phyloP scores from a whole-genome alignment of 2,888 invertebrate species.

The Epiblema foenella region DNA sequence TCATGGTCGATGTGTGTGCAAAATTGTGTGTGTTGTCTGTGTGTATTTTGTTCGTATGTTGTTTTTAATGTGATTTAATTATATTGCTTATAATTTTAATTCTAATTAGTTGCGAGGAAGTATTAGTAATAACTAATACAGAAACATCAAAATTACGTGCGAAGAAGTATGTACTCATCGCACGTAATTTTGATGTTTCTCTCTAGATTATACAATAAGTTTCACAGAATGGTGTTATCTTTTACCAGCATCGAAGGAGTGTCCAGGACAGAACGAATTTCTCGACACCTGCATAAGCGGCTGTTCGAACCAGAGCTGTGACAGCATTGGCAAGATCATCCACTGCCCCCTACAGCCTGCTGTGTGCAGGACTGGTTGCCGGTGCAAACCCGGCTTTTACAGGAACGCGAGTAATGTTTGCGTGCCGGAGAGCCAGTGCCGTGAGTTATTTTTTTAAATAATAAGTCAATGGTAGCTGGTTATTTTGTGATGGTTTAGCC shows the following conservation, averaged over 20 bases:
- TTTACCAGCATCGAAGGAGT: background rate
- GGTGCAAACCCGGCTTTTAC: slow-evolving; percentile 48
- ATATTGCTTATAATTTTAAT: too few relatives aligned
- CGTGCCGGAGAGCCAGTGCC: slow-evolving; percentile 48
- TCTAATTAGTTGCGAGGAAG: too few relatives aligned
- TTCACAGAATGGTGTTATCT: background rate
- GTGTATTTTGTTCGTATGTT: too few relatives aligned
- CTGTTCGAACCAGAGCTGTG: slow-evolving; percentile 20
- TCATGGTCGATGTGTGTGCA: too few relatives aligned
- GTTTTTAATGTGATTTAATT: too few relatives aligned
- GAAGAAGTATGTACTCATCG: too few relatives aligned
- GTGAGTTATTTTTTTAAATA: slow-evolving; percentile 24
- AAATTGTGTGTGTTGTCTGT: too few relatives aligned
- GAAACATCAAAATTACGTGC: too few relatives aligned
- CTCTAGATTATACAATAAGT: background rate
- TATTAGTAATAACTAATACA: too few relatives aligned
- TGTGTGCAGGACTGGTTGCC: slow-evolving; percentile 49
- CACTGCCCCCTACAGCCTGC: slow-evolving; percentile 46
- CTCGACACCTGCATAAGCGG: slow-evolving; percentile 23
- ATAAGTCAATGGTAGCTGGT: too few relatives aligned
- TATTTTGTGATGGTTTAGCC: too few relatives aligned
- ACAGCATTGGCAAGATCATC: slow-evolving; percentile 8
- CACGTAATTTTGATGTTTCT: too few relatives aligned
- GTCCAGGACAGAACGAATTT: slow-evolving; percentile 26
- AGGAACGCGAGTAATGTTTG: slow-evolving; percentile 50